A percentile compares a stretch with the other conserved stretches of the same genome.
Evolutionary conservation across 2,888 invertebrate species (phyloP).

Genomic region (Biston betularia): DNA sequence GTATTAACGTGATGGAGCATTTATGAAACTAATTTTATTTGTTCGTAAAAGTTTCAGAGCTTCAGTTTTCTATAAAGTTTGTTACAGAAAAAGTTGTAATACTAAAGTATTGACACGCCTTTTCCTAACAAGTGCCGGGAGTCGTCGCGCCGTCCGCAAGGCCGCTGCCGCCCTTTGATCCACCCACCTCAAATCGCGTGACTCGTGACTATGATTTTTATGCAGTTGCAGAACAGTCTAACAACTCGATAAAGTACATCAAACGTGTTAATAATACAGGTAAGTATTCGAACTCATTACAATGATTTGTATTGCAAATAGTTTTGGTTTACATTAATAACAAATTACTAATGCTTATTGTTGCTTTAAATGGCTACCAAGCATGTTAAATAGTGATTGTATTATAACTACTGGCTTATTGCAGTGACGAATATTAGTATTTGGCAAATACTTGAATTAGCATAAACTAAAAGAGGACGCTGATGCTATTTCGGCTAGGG

Average conservation of each 20-base stretch:
- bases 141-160: constrained; percentile 84
- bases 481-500: constrained; percentile 82
- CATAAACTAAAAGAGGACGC: constrained; percentile 58
- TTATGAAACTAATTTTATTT: not conserved
- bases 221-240: constrained; percentile 62
- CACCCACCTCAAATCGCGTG: constrained; percentile 85
- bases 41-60: constrained; percentile 22
- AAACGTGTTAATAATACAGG: constrained; percentile 43
- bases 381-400: constrained; percentile 12
- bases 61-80: constrained; percentile 33
- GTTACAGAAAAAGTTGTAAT: constrained; percentile 56
- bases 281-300: constrained; percentile 43
- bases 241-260: constrained; percentile 49
- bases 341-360: constrained; percentile 12
- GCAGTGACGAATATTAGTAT: not conserved
- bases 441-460: not conserved
- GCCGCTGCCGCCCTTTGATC: constrained; percentile 85
- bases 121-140: constrained; percentile 86
- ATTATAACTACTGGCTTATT: not conserved
- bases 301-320: constrained; percentile 2
- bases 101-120: constrained; percentile 84
- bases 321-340: not conserved
- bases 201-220: constrained; percentile 80
- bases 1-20: not conserved
- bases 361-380: constrained; percentile 42